A percentile compares a stretch with the other conserved stretches of the same genome.
Conservation (phyloP, 1,140 invertebrate species). For the Leptinotarsa defecta region DNA sequence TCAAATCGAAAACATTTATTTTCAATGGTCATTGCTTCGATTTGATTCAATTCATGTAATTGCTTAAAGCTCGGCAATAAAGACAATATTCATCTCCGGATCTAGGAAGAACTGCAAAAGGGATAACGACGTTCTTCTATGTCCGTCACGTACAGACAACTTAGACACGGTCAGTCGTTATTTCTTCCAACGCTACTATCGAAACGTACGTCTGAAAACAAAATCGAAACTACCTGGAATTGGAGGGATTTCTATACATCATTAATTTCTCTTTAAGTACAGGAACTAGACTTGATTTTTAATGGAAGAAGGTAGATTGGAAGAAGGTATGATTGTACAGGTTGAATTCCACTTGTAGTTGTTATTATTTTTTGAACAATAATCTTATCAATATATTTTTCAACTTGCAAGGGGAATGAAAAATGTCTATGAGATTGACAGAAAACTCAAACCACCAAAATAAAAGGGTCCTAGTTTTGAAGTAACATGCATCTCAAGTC, state of each 20-base stretch:
- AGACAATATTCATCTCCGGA: not conserved
- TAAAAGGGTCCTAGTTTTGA: no score
- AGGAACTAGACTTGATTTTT: no score
- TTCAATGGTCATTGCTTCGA: not conserved
- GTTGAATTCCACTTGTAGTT: no score
- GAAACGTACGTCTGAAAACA: not conserved
- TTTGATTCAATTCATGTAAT: not conserved
- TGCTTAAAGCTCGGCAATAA: not conserved
- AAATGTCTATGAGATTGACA: no score
- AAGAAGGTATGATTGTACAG: no score
- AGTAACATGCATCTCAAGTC: no score
- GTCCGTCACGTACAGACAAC: not conserved
- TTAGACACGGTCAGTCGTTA: not conserved
- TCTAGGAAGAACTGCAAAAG: not conserved
- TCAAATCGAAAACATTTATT: not conserved
- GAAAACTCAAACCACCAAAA: no score
- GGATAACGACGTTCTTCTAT: not conserved
- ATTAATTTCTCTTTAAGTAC: no score
- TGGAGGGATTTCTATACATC: not conserved
- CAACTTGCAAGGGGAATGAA: no score
- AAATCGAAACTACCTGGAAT: not conserved
- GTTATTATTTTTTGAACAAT: no score
- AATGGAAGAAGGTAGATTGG: no score
- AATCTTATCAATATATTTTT: no score
- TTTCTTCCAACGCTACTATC: not conserved